A percentile compares a stretch with the other conserved stretches of the same genome.
phyloP scores from a whole-genome alignment of 2,888 invertebrate species.

The Coremacera marginata region DNA sequence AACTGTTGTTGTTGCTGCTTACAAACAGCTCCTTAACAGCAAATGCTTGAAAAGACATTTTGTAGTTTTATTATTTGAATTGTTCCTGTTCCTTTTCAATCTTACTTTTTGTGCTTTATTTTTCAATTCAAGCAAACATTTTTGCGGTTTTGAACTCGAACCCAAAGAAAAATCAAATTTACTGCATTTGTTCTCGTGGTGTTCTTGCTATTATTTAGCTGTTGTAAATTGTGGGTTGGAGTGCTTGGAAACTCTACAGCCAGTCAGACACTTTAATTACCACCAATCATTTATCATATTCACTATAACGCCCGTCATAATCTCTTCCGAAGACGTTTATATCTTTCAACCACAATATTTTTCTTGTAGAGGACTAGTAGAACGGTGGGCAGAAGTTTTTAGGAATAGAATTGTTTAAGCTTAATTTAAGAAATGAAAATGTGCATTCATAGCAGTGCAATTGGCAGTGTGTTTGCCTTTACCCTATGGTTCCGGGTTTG shows the following conservation, averaged over 20 bases:
- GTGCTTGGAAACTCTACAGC: no score
- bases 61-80: background rate
- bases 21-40: background rate
- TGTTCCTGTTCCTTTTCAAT: background rate
- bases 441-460: no score
- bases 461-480: no score
- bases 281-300: constrained; percentile 52
- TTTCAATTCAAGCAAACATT: background rate
- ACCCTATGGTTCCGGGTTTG: no score
- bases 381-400: background rate
- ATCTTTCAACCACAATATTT: background rate
- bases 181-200: constrained; percentile 8
- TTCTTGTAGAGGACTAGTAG: no score
- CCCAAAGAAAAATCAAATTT: constrained; percentile 19
- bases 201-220: background rate
- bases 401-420: no score
- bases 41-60: constrained; percentile 21
- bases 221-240: background rate
- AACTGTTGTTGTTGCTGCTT: constrained; percentile 13
- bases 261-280: constrained; percentile 52
- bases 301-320: constrained; percentile 38
- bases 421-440: no score
- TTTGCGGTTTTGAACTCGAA: background rate
- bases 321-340: constrained; percentile 40
- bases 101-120: background rate